These are phyloP conservation scores for Drosophila ficusphila DNA, from an alignment of 1,140 invertebrate genomes.

Conservation along the genomic window DNA sequence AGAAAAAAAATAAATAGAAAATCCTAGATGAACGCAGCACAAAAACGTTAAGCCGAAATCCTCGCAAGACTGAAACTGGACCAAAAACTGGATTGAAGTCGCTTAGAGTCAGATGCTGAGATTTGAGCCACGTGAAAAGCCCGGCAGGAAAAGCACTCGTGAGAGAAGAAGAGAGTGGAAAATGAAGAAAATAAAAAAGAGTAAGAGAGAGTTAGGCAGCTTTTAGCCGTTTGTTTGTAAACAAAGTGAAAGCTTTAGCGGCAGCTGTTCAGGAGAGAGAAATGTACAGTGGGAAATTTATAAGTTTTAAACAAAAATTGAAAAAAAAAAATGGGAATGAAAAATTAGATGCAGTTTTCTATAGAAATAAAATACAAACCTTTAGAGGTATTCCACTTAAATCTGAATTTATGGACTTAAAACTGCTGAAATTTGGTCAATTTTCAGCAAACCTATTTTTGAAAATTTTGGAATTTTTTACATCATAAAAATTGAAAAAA, in stretches of 20 bases:
- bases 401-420: no score
- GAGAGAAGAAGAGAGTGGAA: neutral
- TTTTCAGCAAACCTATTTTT: no score
- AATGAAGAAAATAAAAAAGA: neutral
- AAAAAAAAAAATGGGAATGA: neutral
- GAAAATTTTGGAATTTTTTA: no score
- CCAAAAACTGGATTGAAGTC: conserved; percentile 18
- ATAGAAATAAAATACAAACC: no score
- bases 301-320: neutral
- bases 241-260: conserved; percentile 59
- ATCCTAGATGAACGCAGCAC: conserved; percentile 20
- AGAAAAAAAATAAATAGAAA: conserved; percentile 7
- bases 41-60: conserved; percentile 46
- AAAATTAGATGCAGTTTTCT: no score
- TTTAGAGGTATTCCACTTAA: no score
- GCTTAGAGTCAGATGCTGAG: conserved; percentile 1
- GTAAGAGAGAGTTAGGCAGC: conserved; percentile 23
- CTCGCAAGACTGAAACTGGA: conserved; percentile 19
- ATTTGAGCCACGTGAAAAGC: conserved; percentile 13
- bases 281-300: conserved; percentile 30
- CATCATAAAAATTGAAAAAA: no score
- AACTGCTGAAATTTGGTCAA: no score
- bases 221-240: conserved; percentile 68
- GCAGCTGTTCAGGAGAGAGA: conserved; percentile 23
- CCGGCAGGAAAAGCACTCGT: conserved; percentile 26